Evolutionary conservation across 1,140 invertebrate species (phyloP).

Genomic region (Trachymyrmex septentrionalis): DNA sequence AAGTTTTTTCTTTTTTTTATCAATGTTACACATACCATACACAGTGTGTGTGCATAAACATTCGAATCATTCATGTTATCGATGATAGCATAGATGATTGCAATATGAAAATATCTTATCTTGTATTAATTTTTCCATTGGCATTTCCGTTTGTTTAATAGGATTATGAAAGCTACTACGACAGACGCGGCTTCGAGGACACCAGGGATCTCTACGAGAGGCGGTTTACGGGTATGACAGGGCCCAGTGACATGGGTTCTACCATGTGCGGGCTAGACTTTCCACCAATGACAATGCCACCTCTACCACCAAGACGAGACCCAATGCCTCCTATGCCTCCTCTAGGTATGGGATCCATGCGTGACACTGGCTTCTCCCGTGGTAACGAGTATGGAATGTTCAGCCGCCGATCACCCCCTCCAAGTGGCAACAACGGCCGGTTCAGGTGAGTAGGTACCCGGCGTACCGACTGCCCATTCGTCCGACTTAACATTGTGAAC

Average conservation of each 20-base stretch:
- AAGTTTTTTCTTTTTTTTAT: conserved; percentile 83
- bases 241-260: conserved; percentile 88
- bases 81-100: not conserved
- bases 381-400: conserved; percentile 93
- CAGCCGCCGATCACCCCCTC: conserved; percentile 92
- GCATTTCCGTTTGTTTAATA: conserved; percentile 78
- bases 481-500: conserved; percentile 84
- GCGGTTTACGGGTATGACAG: conserved; percentile 90
- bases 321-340: conserved; percentile 90
- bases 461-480: conserved; percentile 77
- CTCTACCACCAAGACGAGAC: conserved; percentile 88
- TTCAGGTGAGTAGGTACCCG: conserved; percentile 85
- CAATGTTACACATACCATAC: not conserved
- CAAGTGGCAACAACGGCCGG: conserved; percentile 85
- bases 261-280: conserved; percentile 88
- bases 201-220: conserved; percentile 92
- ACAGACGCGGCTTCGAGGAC: conserved; percentile 91
- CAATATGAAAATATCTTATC: not conserved
- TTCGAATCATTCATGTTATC: not conserved
- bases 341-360: conserved; percentile 87
- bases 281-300: conserved; percentile 89
- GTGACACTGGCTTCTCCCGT: conserved; percentile 86
- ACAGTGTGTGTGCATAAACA: no score
- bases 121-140: not conserved
- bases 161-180: conserved; percentile 94